Conservation (phyloP, 2,888 invertebrate species). For the Melieria crassipennis region DNA sequence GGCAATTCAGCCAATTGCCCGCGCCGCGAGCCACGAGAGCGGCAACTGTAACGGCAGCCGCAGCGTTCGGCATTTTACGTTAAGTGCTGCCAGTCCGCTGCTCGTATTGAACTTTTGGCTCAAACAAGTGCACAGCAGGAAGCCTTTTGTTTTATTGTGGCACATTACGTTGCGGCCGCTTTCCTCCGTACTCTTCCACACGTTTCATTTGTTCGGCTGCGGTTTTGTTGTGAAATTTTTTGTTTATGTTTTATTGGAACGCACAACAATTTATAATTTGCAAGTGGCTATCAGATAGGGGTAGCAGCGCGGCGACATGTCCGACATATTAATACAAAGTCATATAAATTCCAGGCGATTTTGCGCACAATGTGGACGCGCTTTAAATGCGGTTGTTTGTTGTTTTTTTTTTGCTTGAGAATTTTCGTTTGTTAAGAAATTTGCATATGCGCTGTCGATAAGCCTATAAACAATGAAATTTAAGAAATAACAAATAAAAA, state of each 20-base stretch:
- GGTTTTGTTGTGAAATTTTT: too few relatives aligned
- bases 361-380: conserved; percentile 9
- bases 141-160: conserved; percentile 29
- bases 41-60: background rate
- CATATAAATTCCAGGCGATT: conserved; percentile 46
- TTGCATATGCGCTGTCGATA: conserved; percentile 6
- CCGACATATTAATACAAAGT: conserved; percentile 49
- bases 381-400: conserved; percentile 8
- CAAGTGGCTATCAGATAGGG: conserved; percentile 28
- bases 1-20: background rate
- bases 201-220: background rate
- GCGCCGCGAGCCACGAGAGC: background rate
- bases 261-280: conserved; percentile 1
- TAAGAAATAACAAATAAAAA: background rate
- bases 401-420: background rate
- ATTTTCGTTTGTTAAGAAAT: background rate
- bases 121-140: conserved; percentile 63
- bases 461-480: background rate
- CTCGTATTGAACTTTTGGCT: conserved; percentile 47
- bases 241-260: too few relatives aligned
- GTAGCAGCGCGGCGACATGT: conserved; percentile 34
- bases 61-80: conserved; percentile 18
- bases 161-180: conserved; percentile 29
- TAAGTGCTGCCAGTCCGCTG: conserved; percentile 32
- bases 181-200: conserved; percentile 12